Percentiles rank a stretch among this genome's conserved stretches.
Conservation (phyloP, 2,888 invertebrate species). For the Polyploca ridens region DNA sequence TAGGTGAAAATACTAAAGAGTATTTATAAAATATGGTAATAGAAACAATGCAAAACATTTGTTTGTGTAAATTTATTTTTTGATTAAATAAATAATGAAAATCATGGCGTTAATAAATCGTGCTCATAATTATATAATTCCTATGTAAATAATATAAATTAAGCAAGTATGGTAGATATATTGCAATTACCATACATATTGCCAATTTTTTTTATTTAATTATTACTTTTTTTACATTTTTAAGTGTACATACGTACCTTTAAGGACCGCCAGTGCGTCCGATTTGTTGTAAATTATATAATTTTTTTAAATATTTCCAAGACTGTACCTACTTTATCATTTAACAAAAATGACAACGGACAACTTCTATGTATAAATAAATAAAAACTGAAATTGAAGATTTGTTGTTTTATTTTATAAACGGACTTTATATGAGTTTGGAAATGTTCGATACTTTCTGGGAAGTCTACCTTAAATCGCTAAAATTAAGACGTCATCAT, state of each 20-base stretch:
- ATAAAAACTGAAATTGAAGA: slow-evolving; percentile 75
- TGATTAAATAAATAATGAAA: slow-evolving; percentile 9
- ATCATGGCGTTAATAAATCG: slow-evolving; percentile 31
- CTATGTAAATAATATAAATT: slow-evolving; percentile 74
- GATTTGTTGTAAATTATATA: slow-evolving; percentile 73
- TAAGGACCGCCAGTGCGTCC: slow-evolving; percentile 42
- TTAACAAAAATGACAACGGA: slow-evolving; percentile 73
- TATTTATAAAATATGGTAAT: slow-evolving; percentile 44
- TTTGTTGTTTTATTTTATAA: slow-evolving; percentile 59
- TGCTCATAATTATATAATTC: slow-evolving; percentile 58
- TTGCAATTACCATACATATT: slow-evolving; percentile 17
- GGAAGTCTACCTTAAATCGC: too few species aligned
- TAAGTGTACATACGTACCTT: slow-evolving; percentile 52
- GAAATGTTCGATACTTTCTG: too few species aligned
- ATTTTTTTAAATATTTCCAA: slow-evolving; percentile 76
- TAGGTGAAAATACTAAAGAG: slow-evolving; percentile 51
- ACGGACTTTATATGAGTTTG: too few species aligned
- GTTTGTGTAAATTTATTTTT: slow-evolving; percentile 9
- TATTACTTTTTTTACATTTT: slow-evolving; percentile 23
- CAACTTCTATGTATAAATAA: slow-evolving; percentile 82
- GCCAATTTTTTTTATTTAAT: slow-evolving; percentile 48
- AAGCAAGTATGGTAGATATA: slow-evolving; percentile 42
- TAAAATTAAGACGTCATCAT: too few species aligned
- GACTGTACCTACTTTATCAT: slow-evolving; percentile 80
- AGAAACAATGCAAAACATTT: slow-evolving; percentile 19